Percentiles rank a stretch among this genome's conserved stretches.
phyloP scores from a whole-genome alignment of 2,888 invertebrate species.

The Halictus quadricinctus region DNA sequence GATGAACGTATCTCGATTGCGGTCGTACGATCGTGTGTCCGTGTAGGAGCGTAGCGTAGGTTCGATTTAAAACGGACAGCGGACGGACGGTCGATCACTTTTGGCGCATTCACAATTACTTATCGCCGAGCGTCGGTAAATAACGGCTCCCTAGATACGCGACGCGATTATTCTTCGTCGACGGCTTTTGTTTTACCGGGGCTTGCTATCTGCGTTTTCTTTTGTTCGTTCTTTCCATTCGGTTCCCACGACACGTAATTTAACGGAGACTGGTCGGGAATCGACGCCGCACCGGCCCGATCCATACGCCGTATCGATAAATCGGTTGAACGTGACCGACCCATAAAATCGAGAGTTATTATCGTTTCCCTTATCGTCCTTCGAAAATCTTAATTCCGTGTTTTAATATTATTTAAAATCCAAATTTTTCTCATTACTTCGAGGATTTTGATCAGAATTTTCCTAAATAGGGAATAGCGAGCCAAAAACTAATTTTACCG shows the following conservation, averaged over 20 bases:
- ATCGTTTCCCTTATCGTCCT: background rate
- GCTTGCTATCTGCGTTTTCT: constrained; percentile 20
- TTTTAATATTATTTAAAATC: background rate
- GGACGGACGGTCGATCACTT: constrained; percentile 43
- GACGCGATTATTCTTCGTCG: constrained; percentile 34
- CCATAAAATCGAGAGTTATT: constrained; percentile 6
- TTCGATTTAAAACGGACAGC: constrained; percentile 43
- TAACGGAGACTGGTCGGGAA: background rate
- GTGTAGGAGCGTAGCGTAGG: constrained; percentile 11
- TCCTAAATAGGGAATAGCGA: too few relatives aligned
- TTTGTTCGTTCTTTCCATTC: background rate
- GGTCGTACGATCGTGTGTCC: background rate
- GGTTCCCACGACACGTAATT: constrained; percentile 16
- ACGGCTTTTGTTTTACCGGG: constrained; percentile 32
- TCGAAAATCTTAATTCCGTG: background rate
- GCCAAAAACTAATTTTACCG: too few relatives aligned
- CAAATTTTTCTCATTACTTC: too few relatives aligned
- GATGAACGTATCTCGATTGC: constrained; percentile 38
- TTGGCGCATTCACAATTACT: constrained; percentile 50
- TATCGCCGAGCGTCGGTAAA: constrained; percentile 40
- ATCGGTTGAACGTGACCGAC: constrained; percentile 9
- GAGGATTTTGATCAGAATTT: too few relatives aligned
- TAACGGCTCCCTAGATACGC: constrained; percentile 53
- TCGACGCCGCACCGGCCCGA: background rate
- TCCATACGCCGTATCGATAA: constrained; percentile 20